Conservation (phyloP, 2,113 vertebrate species). For the Himantopus leucocephalus region DNA sequence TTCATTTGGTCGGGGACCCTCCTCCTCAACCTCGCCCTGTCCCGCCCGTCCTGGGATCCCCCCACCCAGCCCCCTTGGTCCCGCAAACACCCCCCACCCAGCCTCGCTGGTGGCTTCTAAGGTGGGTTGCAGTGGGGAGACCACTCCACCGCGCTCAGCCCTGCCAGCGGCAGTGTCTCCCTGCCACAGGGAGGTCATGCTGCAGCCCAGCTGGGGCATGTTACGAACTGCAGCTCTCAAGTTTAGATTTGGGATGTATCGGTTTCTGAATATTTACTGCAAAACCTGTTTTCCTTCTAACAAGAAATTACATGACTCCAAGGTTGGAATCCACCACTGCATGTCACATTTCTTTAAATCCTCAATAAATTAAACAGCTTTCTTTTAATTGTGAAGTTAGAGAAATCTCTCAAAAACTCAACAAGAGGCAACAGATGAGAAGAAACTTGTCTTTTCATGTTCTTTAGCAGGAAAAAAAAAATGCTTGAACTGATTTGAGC, state of each 20-base stretch:
- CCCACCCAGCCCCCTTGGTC: neutral
- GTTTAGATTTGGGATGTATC: neutral
- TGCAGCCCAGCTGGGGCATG: accelerated
- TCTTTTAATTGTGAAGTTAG: neutral
- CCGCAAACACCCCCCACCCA: accelerated
- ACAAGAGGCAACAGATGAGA: neutral
- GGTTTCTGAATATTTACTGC: neutral
- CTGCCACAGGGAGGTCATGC: neutral
- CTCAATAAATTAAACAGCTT: neutral
- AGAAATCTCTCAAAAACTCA: neutral
- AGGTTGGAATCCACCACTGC: neutral
- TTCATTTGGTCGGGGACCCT: accelerated
- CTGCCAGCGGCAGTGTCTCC: neutral
- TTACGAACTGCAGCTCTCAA: neutral
- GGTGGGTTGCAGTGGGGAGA: too few relatives aligned
- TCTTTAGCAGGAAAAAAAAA: neutral
- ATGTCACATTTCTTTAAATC: neutral
- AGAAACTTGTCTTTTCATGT: neutral
- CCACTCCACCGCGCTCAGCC: neutral
- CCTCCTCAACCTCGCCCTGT: neutral
- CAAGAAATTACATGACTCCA: neutral
- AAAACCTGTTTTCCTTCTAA: neutral
- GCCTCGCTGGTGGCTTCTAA: neutral
- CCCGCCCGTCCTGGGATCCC: neutral
- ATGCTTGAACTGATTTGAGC: neutral